These are phyloP conservation scores for Philereme vetulata DNA, from an alignment of 2,888 invertebrate genomes.

Conservation along the genomic window DNA sequence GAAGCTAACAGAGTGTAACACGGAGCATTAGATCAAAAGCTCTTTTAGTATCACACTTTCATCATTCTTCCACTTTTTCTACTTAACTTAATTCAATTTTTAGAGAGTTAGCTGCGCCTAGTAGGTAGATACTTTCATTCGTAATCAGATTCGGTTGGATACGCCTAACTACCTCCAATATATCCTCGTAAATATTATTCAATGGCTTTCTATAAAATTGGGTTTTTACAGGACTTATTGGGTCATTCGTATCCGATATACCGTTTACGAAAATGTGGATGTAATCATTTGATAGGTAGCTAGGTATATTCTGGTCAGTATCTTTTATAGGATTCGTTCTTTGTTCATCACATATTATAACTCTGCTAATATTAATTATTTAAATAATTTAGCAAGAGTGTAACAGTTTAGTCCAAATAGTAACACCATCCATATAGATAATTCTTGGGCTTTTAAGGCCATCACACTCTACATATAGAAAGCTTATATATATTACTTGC, in stretches of 20 bases:
- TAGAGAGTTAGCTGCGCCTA: constrained; percentile 14
- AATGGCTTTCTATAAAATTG: constrained; percentile 37
- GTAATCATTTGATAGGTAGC: constrained; percentile 30
- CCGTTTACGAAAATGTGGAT: constrained; percentile 32
- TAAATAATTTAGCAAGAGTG: neutral
- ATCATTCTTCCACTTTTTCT: constrained; percentile 19
- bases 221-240: constrained; percentile 34
- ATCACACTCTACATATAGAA: too few relatives aligned
- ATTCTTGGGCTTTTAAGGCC: too few relatives aligned
- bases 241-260: constrained; percentile 36
- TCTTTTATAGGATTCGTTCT: neutral
- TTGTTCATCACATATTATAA: neutral
- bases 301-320: constrained; percentile 25
- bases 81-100: constrained; percentile 11
- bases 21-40: constrained; percentile 10
- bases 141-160: constrained; percentile 32
- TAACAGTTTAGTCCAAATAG: too few relatives aligned
- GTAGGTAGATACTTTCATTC: constrained; percentile 21
- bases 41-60: constrained; percentile 7
- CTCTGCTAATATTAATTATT: too few relatives aligned
- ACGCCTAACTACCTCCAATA: constrained; percentile 38
- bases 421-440: too few relatives aligned
- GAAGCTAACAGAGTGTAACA: constrained; percentile 14
- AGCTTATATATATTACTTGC: too few relatives aligned
- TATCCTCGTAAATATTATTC: constrained; percentile 38